A percentile compares a stretch with the other conserved stretches of the same genome.
These are phyloP conservation scores for Columba livia DNA, from an alignment of 2,113 vertebrate species.

Conservation along the genomic window DNA sequence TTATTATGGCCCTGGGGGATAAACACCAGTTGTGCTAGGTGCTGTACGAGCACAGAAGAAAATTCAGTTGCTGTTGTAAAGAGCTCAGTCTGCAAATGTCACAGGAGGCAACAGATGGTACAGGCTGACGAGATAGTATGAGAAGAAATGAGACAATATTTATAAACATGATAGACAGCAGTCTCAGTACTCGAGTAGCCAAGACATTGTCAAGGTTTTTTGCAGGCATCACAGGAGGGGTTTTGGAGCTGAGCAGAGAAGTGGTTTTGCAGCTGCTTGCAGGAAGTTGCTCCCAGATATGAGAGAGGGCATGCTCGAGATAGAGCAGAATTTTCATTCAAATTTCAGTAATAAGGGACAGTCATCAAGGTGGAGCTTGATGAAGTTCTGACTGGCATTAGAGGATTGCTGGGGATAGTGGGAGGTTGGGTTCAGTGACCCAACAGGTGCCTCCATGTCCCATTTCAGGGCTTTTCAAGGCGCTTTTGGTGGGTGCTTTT, in stretches of 20 bases:
- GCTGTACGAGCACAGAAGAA: constrained; percentile 11
- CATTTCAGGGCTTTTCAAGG: not conserved
- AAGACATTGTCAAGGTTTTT: constrained; percentile 54
- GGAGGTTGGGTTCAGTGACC: not conserved
- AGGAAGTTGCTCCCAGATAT: not conserved
- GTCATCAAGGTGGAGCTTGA: not conserved
- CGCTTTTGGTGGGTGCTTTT: not conserved
- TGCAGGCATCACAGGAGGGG: not conserved
- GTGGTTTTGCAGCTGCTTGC: constrained; percentile 27
- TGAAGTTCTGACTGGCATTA: not conserved
- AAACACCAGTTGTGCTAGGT: not conserved
- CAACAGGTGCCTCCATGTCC: not conserved
- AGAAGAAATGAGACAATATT: constrained; percentile 63
- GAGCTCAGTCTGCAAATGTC: constrained; percentile 51
- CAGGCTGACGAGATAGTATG: constrained; percentile 40
- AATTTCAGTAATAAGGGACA: not conserved
- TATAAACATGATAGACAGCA: constrained; percentile 69
- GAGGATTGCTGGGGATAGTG: not conserved
- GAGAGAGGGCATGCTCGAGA: not conserved
- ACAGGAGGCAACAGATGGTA: constrained; percentile 61
- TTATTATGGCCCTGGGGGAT: not conserved
- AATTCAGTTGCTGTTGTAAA: constrained; percentile 27
- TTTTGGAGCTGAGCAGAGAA: constrained; percentile 4
- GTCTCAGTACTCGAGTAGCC: constrained; percentile 32
- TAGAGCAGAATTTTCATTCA: not conserved